Conservation (phyloP, 2,113 vertebrate species). For the Uria lomvia region DNA sequence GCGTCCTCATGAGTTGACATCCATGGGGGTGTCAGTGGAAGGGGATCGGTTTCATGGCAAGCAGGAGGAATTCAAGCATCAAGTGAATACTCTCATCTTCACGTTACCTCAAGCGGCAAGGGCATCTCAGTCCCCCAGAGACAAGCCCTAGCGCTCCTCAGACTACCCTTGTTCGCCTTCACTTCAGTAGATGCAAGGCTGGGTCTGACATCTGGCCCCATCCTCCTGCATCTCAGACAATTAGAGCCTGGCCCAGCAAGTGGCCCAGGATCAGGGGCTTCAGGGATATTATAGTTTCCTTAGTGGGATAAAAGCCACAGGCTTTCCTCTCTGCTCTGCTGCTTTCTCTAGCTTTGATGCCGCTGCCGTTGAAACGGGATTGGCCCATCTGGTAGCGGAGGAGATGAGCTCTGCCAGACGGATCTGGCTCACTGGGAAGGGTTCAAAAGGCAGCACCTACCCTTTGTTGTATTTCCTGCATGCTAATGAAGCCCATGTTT, state of each 20-base stretch:
- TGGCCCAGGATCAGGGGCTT: not conserved
- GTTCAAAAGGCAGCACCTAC: constrained; percentile 45
- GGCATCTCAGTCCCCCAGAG: not conserved
- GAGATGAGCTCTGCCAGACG: not conserved
- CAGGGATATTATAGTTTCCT: not conserved
- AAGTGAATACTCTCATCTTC: not conserved
- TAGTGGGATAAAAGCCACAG: not conserved
- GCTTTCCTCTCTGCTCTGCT: not conserved
- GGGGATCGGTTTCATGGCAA: not conserved
- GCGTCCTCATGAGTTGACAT: not conserved
- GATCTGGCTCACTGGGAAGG: not conserved
- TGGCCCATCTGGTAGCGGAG: not conserved
- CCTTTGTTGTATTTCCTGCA: constrained; percentile 31
- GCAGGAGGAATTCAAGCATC: not conserved
- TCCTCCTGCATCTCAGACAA: not conserved
- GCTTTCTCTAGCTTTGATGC: constrained; percentile 11
- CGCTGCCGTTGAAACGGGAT: not conserved
- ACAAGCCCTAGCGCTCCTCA: not conserved
- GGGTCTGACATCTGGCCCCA: not conserved
- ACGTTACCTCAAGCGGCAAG: not conserved
- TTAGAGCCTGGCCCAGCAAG: not conserved
- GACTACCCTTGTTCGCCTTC: not conserved
- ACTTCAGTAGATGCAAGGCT: not conserved
- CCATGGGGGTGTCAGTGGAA: not conserved
- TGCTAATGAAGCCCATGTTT: not conserved